These are phyloP conservation scores for Agrypnia vestita DNA, from an alignment of 1,140 invertebrate species.

Conservation along the genomic window DNA sequence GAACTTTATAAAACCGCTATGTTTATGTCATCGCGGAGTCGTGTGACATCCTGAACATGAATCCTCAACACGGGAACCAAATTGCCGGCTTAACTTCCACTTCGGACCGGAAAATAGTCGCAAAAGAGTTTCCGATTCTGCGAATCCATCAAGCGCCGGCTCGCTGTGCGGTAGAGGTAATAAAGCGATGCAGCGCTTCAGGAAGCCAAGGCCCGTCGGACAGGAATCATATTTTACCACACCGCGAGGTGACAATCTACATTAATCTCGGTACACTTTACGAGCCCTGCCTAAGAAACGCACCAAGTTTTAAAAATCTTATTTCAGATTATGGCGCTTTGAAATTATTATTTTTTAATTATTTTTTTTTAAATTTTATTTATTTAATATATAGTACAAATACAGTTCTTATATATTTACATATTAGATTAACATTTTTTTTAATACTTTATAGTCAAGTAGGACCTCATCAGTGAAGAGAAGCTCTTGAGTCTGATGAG, in stretches of 20 bases:
- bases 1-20: not conserved
- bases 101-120: constrained; percentile 3
- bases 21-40: not conserved
- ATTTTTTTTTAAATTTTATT: too few relatives aligned
- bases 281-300: not conserved
- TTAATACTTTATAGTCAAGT: too few relatives aligned
- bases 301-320: too few relatives aligned
- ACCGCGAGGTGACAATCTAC: constrained; percentile 41
- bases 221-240: constrained; percentile 38
- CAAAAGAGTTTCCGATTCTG: constrained; percentile 13
- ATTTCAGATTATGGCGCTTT: too few relatives aligned
- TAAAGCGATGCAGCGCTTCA: constrained; percentile 30
- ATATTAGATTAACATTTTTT: too few relatives aligned
- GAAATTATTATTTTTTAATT: too few relatives aligned
- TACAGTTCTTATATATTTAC: too few relatives aligned
- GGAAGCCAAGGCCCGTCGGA: constrained; percentile 20
- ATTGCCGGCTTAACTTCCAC: constrained; percentile 7
- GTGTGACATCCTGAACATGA: not conserved
- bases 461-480: too few relatives aligned
- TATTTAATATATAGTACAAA: too few relatives aligned
- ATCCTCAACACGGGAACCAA: constrained; percentile 5
- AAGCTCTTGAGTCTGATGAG: too few relatives aligned
- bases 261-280: constrained; percentile 44
- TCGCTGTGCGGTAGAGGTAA: constrained; percentile 42
- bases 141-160: constrained; percentile 27